Evolutionary conservation across 2,888 invertebrate genomes (phyloP), one percentile per base, ranked within the genome.

Genomic region (Limnephilus marmoratus): DNA sequence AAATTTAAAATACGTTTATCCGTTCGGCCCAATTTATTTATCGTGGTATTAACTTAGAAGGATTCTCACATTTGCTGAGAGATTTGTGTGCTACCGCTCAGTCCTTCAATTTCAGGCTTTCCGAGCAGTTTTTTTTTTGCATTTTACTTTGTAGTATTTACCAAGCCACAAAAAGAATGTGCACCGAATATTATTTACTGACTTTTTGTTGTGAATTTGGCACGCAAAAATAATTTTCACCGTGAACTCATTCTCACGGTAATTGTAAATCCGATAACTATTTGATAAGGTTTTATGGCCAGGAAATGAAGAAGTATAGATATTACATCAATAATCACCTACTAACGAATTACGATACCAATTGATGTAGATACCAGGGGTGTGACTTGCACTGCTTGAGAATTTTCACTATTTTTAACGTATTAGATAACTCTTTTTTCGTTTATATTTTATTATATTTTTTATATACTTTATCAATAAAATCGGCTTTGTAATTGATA

Each of bases 211-310:
- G 31, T n/a, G 7, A 37, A 68, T 68, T 68, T 5, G 24, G 15
- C 31, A 83, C 34, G 18, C 37, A 34, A 83, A 83, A 82, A 82
- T 37, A 3, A 34, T 83, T 83, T 83, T 31, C 83, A 83, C 3
- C 13, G 83, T 83, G 83, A 18, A 37, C 31, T 83, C 83, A 37
- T 83, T 83, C 37, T 83, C 83, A 37, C 83, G 53, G 15, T 53
- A 3, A 53, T 24, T 24, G 18, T 68, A 68, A 68, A 68, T 68
- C 24, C 24, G 68, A 68, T 68, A 68, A 68, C 7, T 24, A 24
- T 68, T 68, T 68, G 18, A 68, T 68, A 24, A 7, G 24, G 18
- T 68, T 68, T 68, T 53, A 68, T 68, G 18, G 24, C 24, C 68
- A 68, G 68, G 68, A 68, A 68, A 68, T 68, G 68, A 68, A 37